Evolutionary conservation across 2,888 invertebrate genomes (phyloP).

Genomic region (Gisinianus flammeolus): DNA sequence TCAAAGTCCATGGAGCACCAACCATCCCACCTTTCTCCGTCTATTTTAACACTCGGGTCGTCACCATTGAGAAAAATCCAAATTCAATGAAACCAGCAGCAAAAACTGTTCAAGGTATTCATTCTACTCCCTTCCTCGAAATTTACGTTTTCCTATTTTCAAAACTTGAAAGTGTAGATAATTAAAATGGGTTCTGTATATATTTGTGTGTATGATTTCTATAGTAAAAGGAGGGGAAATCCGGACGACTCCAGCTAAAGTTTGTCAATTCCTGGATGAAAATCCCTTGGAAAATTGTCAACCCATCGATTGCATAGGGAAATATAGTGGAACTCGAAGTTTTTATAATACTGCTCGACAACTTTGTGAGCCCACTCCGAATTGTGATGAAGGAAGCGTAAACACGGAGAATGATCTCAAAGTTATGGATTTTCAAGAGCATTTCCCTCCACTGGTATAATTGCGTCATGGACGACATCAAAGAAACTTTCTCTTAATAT

Average conservation of each 20-base stretch:
- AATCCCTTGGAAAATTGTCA: constrained; percentile 24
- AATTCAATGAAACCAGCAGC: background rate
- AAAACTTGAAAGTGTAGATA: no score
- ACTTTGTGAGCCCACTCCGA: constrained; percentile 13
- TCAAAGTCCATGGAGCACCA: constrained; percentile 7
- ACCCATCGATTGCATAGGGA: constrained; percentile 13
- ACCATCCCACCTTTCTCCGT: background rate
- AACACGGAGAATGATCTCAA: background rate
- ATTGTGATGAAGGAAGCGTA: background rate
- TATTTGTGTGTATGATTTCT: no score
- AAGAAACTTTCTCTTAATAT: background rate
- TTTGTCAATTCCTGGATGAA: constrained; percentile 21
- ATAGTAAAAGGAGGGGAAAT: no score
- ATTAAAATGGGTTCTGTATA: no score
- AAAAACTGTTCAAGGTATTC: background rate
- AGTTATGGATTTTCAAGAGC: background rate
- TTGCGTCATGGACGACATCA: no score
- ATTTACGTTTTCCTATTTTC: no score
- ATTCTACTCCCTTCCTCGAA: background rate
- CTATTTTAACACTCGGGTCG: background rate
- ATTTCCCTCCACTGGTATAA: constrained; percentile 11
- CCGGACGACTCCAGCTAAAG: background rate
- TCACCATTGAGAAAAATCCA: no score
- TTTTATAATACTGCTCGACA: background rate
- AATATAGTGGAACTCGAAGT: constrained; percentile 21